Evolutionary conservation across 1,140 invertebrate genomes (phyloP).

Genomic region (Drosophila ficusphila): DNA sequence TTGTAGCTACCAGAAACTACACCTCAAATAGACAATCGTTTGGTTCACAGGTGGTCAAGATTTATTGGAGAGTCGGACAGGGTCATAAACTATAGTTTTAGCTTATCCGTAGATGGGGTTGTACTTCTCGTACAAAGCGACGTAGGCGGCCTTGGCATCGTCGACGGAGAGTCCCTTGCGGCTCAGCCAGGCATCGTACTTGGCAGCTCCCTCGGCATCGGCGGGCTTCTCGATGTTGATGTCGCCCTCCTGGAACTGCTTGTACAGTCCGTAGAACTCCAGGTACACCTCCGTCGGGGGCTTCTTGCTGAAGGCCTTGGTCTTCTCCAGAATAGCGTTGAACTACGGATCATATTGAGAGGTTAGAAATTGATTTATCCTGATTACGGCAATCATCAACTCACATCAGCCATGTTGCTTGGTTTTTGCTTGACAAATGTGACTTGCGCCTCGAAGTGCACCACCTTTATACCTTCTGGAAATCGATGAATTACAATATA

Average conservation of each 20-base stretch:
- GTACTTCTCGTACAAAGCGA: conserved; percentile 90
- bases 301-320: conserved; percentile 91
- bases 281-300: conserved; percentile 93
- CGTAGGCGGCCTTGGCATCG: conserved; percentile 93
- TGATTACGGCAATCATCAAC: conserved; percentile 15
- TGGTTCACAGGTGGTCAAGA: conserved; percentile 38
- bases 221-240: conserved; percentile 87
- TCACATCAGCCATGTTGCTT: conserved; percentile 68
- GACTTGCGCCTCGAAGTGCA: neutral
- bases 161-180: conserved; percentile 92
- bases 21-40: conserved; percentile 7
- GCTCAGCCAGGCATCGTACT: conserved; percentile 97
- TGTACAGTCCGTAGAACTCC: conserved; percentile 94
- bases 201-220: conserved; percentile 97
- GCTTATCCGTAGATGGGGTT: conserved; percentile 74
- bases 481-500: conserved; percentile 10
- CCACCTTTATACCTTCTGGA: conserved; percentile 29
- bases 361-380: neutral
- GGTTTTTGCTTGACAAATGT: conserved; percentile 26
- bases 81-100: conserved; percentile 18
- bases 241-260: conserved; percentile 94
- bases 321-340: conserved; percentile 89
- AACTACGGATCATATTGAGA: conserved; percentile 85
- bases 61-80: conserved; percentile 26
- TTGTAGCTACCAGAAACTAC: neutral